Evolutionary conservation across 1,140 invertebrate genomes (phyloP).

Genomic region (Zaprionus camerounensis): DNA sequence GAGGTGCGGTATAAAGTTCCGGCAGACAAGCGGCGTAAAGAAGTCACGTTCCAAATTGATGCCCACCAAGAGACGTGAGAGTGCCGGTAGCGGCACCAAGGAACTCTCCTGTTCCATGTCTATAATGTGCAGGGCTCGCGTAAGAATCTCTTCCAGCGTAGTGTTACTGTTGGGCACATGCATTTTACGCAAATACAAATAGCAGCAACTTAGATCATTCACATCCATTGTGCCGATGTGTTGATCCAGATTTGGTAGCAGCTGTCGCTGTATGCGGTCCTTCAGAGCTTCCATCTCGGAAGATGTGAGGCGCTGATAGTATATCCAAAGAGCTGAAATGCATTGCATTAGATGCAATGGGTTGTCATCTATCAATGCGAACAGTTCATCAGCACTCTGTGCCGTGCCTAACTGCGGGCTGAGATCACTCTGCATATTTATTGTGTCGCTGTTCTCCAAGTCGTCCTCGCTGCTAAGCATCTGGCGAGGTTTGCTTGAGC

Average conservation of each 20-base stretch:
- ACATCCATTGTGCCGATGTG: constrained; percentile 46
- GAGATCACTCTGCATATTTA: background rate
- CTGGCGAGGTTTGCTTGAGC: background rate
- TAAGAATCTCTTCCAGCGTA: constrained; percentile 52
- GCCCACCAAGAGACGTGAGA: constrained; percentile 74
- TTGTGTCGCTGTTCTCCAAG: background rate
- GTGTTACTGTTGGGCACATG: constrained; percentile 52
- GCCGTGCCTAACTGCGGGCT: background rate
- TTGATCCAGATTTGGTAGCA: constrained; percentile 37
- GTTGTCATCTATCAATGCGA: constrained; percentile 1
- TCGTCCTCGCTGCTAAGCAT: constrained; percentile 6
- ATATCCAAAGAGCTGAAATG: constrained; percentile 41
- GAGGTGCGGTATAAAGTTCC: constrained; percentile 65
- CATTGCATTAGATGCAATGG: constrained; percentile 7
- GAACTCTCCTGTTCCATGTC: constrained; percentile 18
- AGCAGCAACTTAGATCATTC: constrained; percentile 63
- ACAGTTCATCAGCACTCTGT: constrained; percentile 12
- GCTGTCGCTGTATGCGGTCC: constrained; percentile 13
- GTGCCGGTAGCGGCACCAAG: constrained; percentile 52
- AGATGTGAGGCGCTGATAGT: constrained; percentile 35
- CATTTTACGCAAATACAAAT: constrained; percentile 72
- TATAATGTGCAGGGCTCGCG: constrained; percentile 36
- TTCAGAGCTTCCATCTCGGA: constrained; percentile 20
- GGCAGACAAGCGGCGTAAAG: constrained; percentile 65
- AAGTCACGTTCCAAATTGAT: constrained; percentile 71